These are phyloP conservation scores for Ictinia mississippiensis DNA, from an alignment of 2,797 vertebrate species.

Conservation along the genomic window DNA sequence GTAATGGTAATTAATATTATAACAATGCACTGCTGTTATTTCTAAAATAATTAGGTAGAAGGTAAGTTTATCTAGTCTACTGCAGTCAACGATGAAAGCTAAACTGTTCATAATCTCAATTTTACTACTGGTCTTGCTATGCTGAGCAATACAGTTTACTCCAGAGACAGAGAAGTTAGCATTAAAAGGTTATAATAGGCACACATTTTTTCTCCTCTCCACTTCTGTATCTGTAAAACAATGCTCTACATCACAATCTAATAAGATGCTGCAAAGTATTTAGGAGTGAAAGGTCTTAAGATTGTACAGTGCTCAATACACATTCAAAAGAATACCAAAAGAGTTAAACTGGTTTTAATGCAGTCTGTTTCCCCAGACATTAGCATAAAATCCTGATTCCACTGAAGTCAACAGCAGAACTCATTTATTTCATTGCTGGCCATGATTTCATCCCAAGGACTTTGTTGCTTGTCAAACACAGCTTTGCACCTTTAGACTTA, in stretches of 20 bases:
- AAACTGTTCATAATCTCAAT: not conserved
- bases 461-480: not conserved
- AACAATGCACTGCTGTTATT: not conserved
- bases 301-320: not conserved
- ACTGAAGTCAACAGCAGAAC: not conserved
- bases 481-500: not conserved
- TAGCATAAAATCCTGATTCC: not conserved
- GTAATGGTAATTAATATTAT: not conserved
- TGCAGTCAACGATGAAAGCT: not conserved
- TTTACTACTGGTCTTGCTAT: not conserved
- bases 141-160: not conserved
- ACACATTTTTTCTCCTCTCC: not conserved
- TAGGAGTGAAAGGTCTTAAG: not conserved
- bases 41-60: not conserved
- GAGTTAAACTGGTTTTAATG: not conserved
- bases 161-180: not conserved
- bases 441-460: not conserved
- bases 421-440: not conserved
- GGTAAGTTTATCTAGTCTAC: not conserved
- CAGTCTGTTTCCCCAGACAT: not conserved
- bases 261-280: not conserved
- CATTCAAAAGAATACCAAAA: not conserved
- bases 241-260: not conserved
- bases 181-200: not conserved
- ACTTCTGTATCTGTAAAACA: not conserved